Conservation (phyloP, 2,113 vertebrate genomes). For the Periophthalmus modestus region DNA sequence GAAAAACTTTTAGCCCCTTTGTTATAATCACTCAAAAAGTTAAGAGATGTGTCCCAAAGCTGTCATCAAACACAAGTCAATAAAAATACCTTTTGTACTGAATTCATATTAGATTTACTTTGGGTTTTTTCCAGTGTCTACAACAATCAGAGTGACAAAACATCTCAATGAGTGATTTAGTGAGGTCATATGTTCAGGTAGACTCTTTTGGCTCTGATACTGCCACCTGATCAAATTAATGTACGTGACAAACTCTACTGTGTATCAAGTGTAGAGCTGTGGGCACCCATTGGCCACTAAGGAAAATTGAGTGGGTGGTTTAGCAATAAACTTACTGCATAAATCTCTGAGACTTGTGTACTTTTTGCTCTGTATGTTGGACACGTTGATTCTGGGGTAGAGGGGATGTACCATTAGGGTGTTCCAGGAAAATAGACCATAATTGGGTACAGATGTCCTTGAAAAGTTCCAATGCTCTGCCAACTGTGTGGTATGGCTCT, state of each 20-base stretch:
- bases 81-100: background rate
- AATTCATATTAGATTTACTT: background rate
- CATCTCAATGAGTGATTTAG: conserved; percentile 24
- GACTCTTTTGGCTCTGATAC: conserved; percentile 23
- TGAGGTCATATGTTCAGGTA: conserved; percentile 13
- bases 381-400: conserved; percentile 2
- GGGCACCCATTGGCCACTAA: conserved; percentile 21
- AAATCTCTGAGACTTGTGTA: conserved; percentile 11
- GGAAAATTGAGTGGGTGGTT: conserved; percentile 13
- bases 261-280: conserved; percentile 21
- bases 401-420: conserved; percentile 12
- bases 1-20: background rate
- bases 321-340: conserved; percentile 18
- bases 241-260: conserved; percentile 14
- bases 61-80: background rate
- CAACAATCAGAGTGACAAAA: background rate
- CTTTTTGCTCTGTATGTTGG: conserved; percentile 3
- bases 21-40: background rate
- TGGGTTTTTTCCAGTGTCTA: background rate
- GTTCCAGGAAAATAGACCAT: conserved; percentile 25
- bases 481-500: background rate
- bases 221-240: conserved; percentile 21
- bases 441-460: conserved; percentile 16
- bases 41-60: background rate
- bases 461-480: conserved; percentile 9